Percentiles rank a stretch among this genome's conserved stretches.
These are phyloP conservation scores for Mythimna pallens DNA, from an alignment of 2,888 invertebrate genomes.

Conservation along the genomic window DNA sequence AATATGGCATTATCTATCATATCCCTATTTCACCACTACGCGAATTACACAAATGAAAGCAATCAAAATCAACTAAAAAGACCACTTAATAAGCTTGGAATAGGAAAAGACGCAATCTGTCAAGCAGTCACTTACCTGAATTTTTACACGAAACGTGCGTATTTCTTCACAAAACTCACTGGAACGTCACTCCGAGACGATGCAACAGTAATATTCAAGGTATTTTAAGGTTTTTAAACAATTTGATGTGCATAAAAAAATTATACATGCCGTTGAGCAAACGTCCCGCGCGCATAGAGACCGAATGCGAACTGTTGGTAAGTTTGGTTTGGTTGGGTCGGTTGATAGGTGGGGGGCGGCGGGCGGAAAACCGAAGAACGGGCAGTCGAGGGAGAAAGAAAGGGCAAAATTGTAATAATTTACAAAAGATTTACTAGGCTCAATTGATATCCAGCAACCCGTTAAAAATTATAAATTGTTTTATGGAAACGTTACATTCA, in stretches of 20 bases:
- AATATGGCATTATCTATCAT: conserved; percentile 73
- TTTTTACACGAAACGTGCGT: conserved; percentile 83
- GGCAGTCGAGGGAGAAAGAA: conserved; percentile 82
- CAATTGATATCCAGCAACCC: conserved; percentile 1
- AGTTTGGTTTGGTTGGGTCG: conserved; percentile 81
- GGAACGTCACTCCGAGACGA: conserved; percentile 84
- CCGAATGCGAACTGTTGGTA: conserved; percentile 91
- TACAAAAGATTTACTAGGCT: conserved; percentile 40
- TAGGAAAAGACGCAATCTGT: conserved; percentile 89
- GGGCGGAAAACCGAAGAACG: conserved; percentile 88
- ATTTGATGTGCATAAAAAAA: conserved; percentile 89
- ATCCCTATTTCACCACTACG: conserved; percentile 56
- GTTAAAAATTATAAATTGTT: conserved; percentile 46
- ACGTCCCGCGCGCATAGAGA: conserved; percentile 89
- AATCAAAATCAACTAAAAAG: conserved; percentile 74
- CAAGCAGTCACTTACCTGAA: conserved; percentile 88
- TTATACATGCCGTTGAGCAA: conserved; percentile 86
- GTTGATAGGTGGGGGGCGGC: conserved; percentile 74
- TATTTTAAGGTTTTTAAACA: conserved; percentile 89
- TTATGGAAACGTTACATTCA: conserved; percentile 28
- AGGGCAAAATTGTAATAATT: conserved; percentile 75
- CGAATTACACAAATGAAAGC: conserved; percentile 71
- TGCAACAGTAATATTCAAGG: conserved; percentile 83
- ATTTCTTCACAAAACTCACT: conserved; percentile 85
- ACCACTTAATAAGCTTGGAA: conserved; percentile 79